Base-by-base conservation (phyloP, 2,797 vertebrate species). In the Argyrosomus regius region DNA sequence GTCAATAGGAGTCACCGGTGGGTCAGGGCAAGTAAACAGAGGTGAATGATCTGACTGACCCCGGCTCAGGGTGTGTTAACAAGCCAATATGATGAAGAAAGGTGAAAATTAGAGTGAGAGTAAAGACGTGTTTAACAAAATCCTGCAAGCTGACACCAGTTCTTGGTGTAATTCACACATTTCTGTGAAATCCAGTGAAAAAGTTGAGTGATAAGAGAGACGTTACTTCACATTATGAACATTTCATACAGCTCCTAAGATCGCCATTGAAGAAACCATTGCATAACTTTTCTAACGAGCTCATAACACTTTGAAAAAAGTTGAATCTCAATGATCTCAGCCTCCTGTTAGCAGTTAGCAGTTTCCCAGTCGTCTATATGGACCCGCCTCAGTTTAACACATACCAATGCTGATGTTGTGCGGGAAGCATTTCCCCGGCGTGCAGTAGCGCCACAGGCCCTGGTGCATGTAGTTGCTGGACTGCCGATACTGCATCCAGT, bases 401-500 rank as follows among this genome's bases (percentile, higher is more conserved):
- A 92, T 73, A 96, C 93, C 90, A 1, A 95, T 90, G 90, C 88
- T 93, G 87, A 93, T 90, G 4, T 81, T 94, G 84, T 95, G 92
- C 6, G 90, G 88, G 84, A 95, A 94, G 80, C 94, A 95, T 86
- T 95, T 96, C 48, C 91, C 89, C 12, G 90, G 91, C 72, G 80
- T 93, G 74, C 95, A 95, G 89, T 95, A 94, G 82, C 93, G 89
- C 93, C 94, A 94, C 80, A 95, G 86, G 53, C 94, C 93, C 89
- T 95, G 94, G 82, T 95, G 94, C 93, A 94, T 95, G 91, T 94
- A 93, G 91, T 90, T 95, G 85, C 87, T 92, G 81, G 94, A 95
- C 84, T 95, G 92, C 74, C 89, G 90, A 81, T 95, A 94, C 90
- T 95, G 94, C 92, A 95, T 94, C 94, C 94, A 96, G 84, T 96